Conservation (phyloP, 2,797 vertebrate genomes). For the Ispidina picta region DNA sequence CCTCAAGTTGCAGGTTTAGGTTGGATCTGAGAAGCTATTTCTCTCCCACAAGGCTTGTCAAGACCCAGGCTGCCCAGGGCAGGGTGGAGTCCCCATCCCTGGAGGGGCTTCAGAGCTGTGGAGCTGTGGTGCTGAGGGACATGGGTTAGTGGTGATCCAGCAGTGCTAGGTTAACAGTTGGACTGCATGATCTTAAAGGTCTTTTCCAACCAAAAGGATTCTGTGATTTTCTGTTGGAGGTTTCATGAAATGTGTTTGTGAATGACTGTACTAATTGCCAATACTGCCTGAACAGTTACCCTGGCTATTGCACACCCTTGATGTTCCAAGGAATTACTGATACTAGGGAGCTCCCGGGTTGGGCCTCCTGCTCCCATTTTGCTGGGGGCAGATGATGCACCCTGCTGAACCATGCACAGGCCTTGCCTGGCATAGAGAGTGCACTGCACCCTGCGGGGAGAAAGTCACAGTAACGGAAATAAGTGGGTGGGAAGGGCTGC, state of each 20-base stretch:
- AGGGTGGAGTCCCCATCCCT: neutral
- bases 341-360: neutral
- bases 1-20: neutral
- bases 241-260: neutral
- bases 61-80: neutral
- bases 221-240: neutral
- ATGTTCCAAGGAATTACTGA: neutral
- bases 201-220: neutral
- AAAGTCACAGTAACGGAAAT: neutral
- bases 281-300: neutral
- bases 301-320: neutral
- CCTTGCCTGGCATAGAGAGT: neutral
- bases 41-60: neutral
- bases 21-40: neutral
- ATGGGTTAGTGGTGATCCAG: neutral
- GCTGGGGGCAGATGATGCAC: neutral
- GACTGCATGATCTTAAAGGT: neutral
- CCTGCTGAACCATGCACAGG: neutral
- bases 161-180: neutral
- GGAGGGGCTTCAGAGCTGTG: neutral
- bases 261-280: neutral
- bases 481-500: neutral
- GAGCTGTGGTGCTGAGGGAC: neutral
- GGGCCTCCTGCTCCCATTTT: neutral
- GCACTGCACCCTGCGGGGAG: neutral